Conservation (phyloP, 1,140 invertebrate species). For the Coelopa frigida region DNA sequence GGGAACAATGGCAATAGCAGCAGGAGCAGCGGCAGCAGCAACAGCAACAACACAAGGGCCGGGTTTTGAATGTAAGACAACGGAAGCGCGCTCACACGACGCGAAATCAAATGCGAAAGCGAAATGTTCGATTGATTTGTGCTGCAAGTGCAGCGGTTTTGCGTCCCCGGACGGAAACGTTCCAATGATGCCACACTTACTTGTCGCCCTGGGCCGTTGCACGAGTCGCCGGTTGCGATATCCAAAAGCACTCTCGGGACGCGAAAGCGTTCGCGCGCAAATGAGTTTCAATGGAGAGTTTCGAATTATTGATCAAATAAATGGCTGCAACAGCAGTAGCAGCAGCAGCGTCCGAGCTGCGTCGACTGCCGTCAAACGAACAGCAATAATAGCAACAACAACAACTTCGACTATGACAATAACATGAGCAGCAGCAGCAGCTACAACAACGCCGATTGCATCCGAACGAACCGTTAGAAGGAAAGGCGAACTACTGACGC, state of each 20-base stretch:
- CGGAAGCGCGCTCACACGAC: background rate
- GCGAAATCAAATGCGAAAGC: background rate
- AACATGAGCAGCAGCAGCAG: too few species aligned
- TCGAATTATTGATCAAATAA: slow-evolving; percentile 11
- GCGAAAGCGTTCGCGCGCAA: slow-evolving; percentile 7
- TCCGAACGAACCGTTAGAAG: too few species aligned
- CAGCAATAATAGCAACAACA: too few species aligned
- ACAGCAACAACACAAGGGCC: too few species aligned
- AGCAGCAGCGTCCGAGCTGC: too few species aligned
- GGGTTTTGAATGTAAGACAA: background rate
- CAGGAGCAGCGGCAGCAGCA: too few species aligned
- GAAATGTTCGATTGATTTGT: background rate
- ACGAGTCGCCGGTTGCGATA: background rate
- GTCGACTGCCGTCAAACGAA: too few species aligned
- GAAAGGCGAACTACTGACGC: too few species aligned
- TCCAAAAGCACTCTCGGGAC: background rate
- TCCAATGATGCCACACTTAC: background rate
- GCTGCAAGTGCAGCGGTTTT: background rate
- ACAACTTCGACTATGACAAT: too few species aligned
- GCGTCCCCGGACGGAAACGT: background rate
- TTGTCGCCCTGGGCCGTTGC: background rate
- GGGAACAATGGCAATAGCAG: too few species aligned
- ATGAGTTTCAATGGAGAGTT: background rate
- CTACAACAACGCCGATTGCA: too few species aligned
- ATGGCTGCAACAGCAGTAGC: background rate